Conservation (phyloP, 2,888 invertebrate species). For the Abrostola triplasia region DNA sequence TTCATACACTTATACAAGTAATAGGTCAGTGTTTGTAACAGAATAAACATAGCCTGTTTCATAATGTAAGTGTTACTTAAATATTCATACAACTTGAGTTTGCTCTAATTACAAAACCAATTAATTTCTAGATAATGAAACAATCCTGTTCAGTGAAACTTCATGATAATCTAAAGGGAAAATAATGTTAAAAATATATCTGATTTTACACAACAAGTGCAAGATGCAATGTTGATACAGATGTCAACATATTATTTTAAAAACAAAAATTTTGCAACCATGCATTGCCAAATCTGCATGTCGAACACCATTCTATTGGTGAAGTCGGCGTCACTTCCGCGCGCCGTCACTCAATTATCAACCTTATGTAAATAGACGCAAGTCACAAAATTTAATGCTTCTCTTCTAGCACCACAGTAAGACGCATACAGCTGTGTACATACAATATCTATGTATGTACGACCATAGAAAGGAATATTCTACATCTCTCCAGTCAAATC, state of each 20-base stretch:
- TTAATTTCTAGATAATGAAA: constrained; percentile 36
- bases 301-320: constrained; percentile 62
- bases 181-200: constrained; percentile 2
- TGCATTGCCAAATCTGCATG: constrained; percentile 66
- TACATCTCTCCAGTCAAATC: constrained; percentile 46
- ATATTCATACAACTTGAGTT: constrained; percentile 19
- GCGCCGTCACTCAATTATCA: constrained; percentile 59
- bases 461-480: constrained; percentile 61
- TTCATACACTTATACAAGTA: constrained; percentile 3
- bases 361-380: constrained; percentile 64
- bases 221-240: constrained; percentile 5
- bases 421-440: constrained; percentile 77
- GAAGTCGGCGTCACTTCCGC: constrained; percentile 67
- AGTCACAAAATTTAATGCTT: constrained; percentile 67
- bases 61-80: constrained; percentile 8
- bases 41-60: neutral
- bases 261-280: constrained; percentile 42
- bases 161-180: constrained; percentile 21
- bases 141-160: constrained; percentile 18
- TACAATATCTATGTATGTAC: constrained; percentile 67
- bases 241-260: constrained; percentile 8
- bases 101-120: constrained; percentile 20
- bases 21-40: constrained; percentile 6
- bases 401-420: constrained; percentile 65
- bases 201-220: constrained; percentile 5